These are phyloP conservation scores for Seriola dumerili DNA, from an alignment of 2,113 vertebrate species.

Conservation along the genomic window DNA sequence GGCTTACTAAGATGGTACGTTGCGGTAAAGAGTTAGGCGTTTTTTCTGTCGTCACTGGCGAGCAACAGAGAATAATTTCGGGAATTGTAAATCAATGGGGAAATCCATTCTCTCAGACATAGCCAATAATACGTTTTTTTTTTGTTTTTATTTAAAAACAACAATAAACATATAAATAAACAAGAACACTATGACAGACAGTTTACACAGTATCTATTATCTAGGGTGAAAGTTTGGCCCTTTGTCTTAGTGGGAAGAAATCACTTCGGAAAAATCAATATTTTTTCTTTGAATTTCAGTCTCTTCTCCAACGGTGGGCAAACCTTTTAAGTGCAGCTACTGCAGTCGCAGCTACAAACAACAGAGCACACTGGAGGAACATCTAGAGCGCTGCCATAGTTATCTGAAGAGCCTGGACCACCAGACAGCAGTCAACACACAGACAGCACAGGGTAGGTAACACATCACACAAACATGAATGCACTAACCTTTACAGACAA, in stretches of 20 bases:
- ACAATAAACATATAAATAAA: conserved; percentile 1
- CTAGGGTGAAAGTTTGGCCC: neutral
- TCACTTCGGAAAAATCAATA: neutral
- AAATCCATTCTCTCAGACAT: conserved; percentile 45
- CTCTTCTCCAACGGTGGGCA: conserved; percentile 93
- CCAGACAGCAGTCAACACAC: conserved; percentile 83
- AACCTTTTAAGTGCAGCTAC: conserved; percentile 97
- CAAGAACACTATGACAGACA: neutral
- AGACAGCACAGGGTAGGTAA: conserved; percentile 84
- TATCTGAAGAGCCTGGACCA: conserved; percentile 92
- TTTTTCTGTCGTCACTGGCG: conserved; percentile 53
- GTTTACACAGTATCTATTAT: neutral
- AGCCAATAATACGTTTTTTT: neutral
- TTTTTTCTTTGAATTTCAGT: conserved; percentile 80
- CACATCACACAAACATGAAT: neutral
- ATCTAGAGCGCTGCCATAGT: conserved; percentile 93
- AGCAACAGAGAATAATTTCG: conserved; percentile 47
- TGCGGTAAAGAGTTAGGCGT: conserved; percentile 61
- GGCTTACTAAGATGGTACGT: conserved; percentile 31
- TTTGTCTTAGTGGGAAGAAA: neutral
- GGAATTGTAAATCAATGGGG: conserved; percentile 63
- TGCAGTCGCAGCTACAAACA: conserved; percentile 98
- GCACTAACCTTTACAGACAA: neutral
- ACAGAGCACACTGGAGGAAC: conserved; percentile 94
- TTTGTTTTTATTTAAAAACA: conserved; percentile 12